Evolutionary conservation across 2,797 vertebrate genomes (phyloP), one percentile per base, ranked within the genome.

Genomic region (Champsocephalus gunnari): DNA sequence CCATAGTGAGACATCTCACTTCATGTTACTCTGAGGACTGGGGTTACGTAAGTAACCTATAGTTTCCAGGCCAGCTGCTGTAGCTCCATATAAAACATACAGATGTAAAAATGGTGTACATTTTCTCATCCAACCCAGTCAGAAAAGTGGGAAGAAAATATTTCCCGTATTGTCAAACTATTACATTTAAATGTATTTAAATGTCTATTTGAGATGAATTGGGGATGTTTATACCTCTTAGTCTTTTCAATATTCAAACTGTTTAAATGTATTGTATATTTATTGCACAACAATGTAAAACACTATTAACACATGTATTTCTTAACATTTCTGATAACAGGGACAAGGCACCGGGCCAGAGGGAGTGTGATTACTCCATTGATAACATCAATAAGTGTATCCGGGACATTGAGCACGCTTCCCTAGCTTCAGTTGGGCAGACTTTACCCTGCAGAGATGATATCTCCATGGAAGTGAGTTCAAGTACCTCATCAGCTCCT

Each of bases 281-380:
- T 3, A 16, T 82, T 66, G 4, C 10, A 62, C 47, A 61, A 38
- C 47, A 65, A 5, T 19, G 41, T n/a, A 45, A 21, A 63, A 8
- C 28, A 41, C n/a, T 56, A 17, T 71, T 72, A 47, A 12, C 51
- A 1, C 5, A 28, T 55, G 3, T 55, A 3, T 75, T 54, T 71
- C 61, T 70, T 21, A 43, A 55, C 67, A 45, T 86, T 60, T 81
- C 43, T 75, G 60, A 57, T 82, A 21, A 68, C 55, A 99, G 98
- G 92, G 98, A 99, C 94, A 99, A 99, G 90, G 98, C 98, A 28
- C 98, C 98, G 0, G 98, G 98, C 55, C 98, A 99, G 93, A 93
- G 97, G 34, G 97, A 99, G 77, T 99, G 98, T 55, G 98, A 99
- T 91, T 95, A 95, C 83, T 98, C 97, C 79, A 99, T 99, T 8